Evolutionary conservation across 1,140 invertebrate genomes (phyloP), one percentile per base, ranked within the genome.

Genomic region (Habropoda laboriosa): DNA sequence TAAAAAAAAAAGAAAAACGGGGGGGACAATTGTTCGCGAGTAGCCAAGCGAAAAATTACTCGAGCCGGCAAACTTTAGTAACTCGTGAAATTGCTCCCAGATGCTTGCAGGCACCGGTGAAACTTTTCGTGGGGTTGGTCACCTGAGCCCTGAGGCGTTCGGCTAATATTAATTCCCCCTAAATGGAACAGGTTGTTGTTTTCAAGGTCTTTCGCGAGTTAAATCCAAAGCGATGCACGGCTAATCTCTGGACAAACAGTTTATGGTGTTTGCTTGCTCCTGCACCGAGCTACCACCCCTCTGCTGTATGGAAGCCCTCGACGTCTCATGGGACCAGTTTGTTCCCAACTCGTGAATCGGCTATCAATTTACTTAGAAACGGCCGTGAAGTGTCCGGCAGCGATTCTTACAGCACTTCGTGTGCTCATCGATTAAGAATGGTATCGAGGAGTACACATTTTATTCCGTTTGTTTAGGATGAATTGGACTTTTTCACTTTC

Each of bases 301-400:
- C 61, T 57, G 85, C 8, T 51, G 40, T 38, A 60, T 51, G 42
- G 53, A 58, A 77, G 67, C 83, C 89, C 82, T 82, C 75, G 45
- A 32, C 58, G 81, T 91, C 88, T 85, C 91, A 72, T 51, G 91
- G 89, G 92, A 92, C 88, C 89, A 91, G 91, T 92, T 93, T 92
- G 80, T 85, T 83, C 78, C 74, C 51, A 63, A 86, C 85, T 82
- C 90, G 90, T 89, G 88, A 91, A 91, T 92, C 89, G 91, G 87
- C 90, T 89, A 92, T 92, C 90, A 91, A 92, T 91, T 92, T 92
- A 90, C 91, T 92, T 90, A 89, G 85, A 88, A 84, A 76, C 83
- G 79, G 87, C 81, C 86, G 87, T n/a, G 49, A 90, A 86, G 81
- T 86, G 49, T 27, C 61, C 49, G 7, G 27, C 72, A 16, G 53